Percentiles rank a stretch among this genome's conserved stretches.
Evolutionary conservation across 64 coral and sea anemone genomes (phyloP).

Genomic region (Pocillopora verrucosa): DNA sequence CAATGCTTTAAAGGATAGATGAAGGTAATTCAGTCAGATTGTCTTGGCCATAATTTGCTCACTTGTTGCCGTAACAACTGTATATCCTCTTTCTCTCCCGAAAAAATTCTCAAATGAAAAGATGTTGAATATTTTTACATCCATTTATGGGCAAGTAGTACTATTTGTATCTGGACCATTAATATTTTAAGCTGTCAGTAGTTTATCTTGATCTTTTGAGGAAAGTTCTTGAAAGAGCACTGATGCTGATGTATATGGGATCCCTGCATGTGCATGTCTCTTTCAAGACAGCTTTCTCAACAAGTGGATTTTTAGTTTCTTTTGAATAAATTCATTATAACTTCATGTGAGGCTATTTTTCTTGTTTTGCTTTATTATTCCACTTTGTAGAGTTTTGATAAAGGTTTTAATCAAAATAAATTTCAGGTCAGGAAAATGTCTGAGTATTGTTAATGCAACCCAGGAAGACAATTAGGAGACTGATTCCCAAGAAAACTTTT

Average conservation of each 20-base stretch:
- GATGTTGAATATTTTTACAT: conserved; percentile 18
- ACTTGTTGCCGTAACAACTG: no score
- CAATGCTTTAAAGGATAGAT: no score
- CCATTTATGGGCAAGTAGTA: neutral
- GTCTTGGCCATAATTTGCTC: no score
- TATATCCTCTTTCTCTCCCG: neutral
- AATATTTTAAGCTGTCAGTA: neutral
- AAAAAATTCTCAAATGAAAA: neutral
- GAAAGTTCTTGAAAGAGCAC: neutral
- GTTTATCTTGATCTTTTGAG: neutral
- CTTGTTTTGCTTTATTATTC: neutral
- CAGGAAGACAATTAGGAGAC: no score
- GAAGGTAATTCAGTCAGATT: no score
- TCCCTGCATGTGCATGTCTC: neutral
- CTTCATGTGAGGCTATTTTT: neutral
- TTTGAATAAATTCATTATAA: neutral
- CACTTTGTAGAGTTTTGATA: no score
- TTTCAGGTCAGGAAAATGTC: no score
- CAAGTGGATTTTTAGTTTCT: conserved; percentile 5
- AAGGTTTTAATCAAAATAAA: no score
- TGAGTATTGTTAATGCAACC: no score
- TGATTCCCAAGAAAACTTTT: no score
- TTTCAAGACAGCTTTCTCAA: conserved; percentile 9
- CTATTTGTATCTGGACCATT: neutral
- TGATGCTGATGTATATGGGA: neutral